Evolutionary conservation across 2,888 invertebrate species (phyloP), one percentile per base, ranked within the genome.

Genomic region (Synergus umbraculus): DNA sequence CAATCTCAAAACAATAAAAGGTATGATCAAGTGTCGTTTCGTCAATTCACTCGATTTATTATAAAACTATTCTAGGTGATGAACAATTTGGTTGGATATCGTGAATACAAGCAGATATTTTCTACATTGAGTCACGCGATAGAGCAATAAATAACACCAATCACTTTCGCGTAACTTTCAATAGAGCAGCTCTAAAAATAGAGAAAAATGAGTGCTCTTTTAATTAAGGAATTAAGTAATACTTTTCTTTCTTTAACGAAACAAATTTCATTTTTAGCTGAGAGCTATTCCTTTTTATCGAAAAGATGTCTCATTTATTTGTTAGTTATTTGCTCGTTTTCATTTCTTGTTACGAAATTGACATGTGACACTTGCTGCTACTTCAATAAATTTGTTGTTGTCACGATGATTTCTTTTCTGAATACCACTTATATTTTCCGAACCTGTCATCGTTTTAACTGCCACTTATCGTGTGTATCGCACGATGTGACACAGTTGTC

Each of bases 391-490:
- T 54, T n/a, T n/a, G 54, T 54, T 54, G 54, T 8, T 54, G 54
- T 18, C 54, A 54, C n/a, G 9, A 18, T 54, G 54, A 1, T 18
- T 54, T 54, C 54, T n/a, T 54, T 54, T 54, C 8, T 54, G 54
- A n/a, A 54, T 8, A 54, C n/a, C 2, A 54, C 54, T 54, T 54
- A 18, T 18, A 18, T 54, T 54, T 54, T 54, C 54, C 9, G 54
- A 54, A 54, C n/a, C 18, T 54, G 54, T n/a, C 54, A 54, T 54
- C 54, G n/a, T 54, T 54, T 54, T 54, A 54, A 54, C n/a, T 54
- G 54, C 54, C 54, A 54, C 54, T 54, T 54, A 18, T 18, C 54
- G n/a, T 54, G 54, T 54, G 7, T 18, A 54, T 54, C 54, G 54
- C 54, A 18, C n/a, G 9, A n/a, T 54, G 54, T 54, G 54, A 54